Evolutionary conservation across 1,140 invertebrate genomes (phyloP).

Genomic region (Solen grandis): DNA sequence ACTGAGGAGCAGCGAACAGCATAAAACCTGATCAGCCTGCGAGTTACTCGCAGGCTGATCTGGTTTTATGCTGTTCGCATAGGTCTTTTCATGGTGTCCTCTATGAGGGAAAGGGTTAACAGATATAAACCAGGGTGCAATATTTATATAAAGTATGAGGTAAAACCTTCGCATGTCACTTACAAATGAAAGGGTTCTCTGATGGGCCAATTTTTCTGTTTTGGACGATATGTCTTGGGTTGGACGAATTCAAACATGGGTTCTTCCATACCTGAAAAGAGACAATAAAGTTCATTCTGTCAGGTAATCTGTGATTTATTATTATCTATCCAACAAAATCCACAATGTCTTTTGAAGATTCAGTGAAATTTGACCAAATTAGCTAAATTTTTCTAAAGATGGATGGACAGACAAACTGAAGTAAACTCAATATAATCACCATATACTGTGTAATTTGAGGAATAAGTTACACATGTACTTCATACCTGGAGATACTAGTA

Average conservation of each 20-base stretch:
- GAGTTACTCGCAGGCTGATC: too few species aligned
- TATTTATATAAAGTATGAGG: too few species aligned
- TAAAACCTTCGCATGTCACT: too few species aligned
- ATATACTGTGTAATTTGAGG: background rate
- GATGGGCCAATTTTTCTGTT: constrained; percentile 30
- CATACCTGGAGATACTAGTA: too few species aligned
- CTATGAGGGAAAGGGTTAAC: too few species aligned
- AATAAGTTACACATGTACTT: background rate
- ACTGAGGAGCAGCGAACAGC: too few species aligned
- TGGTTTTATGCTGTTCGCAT: too few species aligned
- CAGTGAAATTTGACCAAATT: background rate
- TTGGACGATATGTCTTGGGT: constrained; percentile 14
- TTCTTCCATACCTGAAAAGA: constrained; percentile 50
- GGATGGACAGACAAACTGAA: background rate
- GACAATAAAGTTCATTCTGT: background rate
- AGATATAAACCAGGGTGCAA: too few species aligned
- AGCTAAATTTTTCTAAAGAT: background rate
- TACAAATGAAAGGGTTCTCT: constrained; percentile 51
- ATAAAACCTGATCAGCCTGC: too few species aligned
- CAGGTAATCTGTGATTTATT: background rate
- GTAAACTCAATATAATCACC: background rate
- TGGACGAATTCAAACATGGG: constrained; percentile 49
- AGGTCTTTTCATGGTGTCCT: too few species aligned
- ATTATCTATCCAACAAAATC: background rate
- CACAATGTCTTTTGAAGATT: background rate